Conservation (phyloP, 2,888 invertebrate species). For the Aphodius sticticus region DNA sequence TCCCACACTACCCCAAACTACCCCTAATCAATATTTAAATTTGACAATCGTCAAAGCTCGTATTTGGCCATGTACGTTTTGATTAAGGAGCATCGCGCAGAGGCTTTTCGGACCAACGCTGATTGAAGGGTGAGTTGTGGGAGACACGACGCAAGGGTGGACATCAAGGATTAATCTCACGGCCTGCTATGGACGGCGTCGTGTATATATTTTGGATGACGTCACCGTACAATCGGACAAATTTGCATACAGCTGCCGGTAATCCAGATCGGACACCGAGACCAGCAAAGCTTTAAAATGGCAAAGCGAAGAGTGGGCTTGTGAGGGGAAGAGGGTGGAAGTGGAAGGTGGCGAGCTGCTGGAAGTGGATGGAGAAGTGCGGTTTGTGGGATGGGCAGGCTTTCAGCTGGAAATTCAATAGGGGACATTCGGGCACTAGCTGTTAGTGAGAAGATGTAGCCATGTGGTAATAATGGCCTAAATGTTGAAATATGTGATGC, state of each 20-base stretch:
- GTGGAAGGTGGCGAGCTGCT: background rate
- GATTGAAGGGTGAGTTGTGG: background rate
- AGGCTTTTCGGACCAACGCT: background rate
- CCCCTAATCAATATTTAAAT: background rate
- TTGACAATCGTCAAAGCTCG: background rate
- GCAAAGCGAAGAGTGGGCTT: background rate
- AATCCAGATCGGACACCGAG: background rate
- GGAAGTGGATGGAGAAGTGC: background rate
- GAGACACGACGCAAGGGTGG: background rate
- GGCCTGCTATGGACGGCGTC: background rate
- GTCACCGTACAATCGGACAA: background rate
- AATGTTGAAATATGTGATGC: background rate
- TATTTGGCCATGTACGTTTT: background rate
- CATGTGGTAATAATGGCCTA: background rate
- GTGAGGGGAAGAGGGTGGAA: background rate
- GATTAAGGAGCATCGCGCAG: background rate
- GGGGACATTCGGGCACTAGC: background rate
- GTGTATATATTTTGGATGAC: background rate
- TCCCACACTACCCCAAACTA: too few species aligned
- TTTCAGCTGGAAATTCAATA: constrained; percentile 4
- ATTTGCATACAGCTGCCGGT: constrained; percentile 4
- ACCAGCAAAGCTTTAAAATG: background rate
- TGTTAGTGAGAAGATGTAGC: background rate
- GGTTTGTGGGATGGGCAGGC: background rate
- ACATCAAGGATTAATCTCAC: background rate